Base-by-base conservation (phyloP, 2,888 invertebrate genomes). In the Drosophila emarginata region DNA sequence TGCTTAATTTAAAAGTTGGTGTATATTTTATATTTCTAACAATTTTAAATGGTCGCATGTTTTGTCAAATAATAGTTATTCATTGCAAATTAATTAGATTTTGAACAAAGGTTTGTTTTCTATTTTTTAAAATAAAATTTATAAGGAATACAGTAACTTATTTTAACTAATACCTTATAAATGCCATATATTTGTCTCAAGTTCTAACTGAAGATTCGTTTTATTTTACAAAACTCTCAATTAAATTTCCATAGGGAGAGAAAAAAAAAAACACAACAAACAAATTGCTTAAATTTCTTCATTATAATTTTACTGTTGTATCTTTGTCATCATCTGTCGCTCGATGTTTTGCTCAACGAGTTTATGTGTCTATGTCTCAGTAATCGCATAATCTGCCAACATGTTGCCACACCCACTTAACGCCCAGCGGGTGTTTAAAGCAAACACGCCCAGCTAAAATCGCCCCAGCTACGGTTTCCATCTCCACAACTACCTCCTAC, bases 391-490 rank as follows among this genome's bases (percentile, higher is more conserved):
- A 56, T 59, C 62, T 71, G 53, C 58, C 80, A 67, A 65, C 80
- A 74, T 74, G 39, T 18, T 63, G 62, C 64, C 61, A 64, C 58
- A 14, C 61, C 68, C 70, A 61, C 40, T 51, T 64, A 75, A 59
- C 63, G 56, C 63, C 61, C 75, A 70, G 71, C 66, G 70, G 73
- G 72, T 74, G 73, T 68, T 52, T 69, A 61, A 45, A 62, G 61
- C 74, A 69, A 71, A 68, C 65, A 61, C 64, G n/a, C 58, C 28
- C 57, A 62, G 60, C 63, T 54, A 45, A 45, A 39, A 45, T 21
- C 32, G 32, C 32, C 32, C 32, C 32, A 32, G 32, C 32, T 32
- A 32, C 32, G 9, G 9, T 32, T 32, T 21, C 18, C 54, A 54
- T 18, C 28, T 18, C 15, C 54, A 32, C 51, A 23, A 23, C 12